These are phyloP conservation scores for Canis aureus DNA, from an alignment of 2,113 vertebrate genomes.

Conservation along the genomic window DNA sequence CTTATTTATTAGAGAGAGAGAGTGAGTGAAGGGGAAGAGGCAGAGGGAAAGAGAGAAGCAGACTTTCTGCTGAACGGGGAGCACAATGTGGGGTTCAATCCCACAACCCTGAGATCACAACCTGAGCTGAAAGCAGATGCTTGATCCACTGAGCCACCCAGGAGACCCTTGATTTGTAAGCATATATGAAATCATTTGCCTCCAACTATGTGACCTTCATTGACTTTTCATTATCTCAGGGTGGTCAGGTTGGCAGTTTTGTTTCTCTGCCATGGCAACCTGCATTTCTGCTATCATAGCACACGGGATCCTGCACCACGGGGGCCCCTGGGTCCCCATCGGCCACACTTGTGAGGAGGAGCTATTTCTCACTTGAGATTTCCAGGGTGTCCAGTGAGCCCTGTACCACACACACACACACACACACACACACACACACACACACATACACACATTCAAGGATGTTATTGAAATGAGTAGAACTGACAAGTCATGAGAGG, in stretches of 20 bases:
- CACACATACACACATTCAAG: too few species aligned
- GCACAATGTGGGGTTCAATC: not conserved
- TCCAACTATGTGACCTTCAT: not conserved
- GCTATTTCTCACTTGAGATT: not conserved
- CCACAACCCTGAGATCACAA: not conserved
- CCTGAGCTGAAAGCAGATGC: not conserved
- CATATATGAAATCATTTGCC: accelerated
- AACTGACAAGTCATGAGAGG: not conserved
- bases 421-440: not conserved
- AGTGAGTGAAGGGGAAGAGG: not conserved
- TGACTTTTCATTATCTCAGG: not conserved
- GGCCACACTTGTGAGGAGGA: not conserved
- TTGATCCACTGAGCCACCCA: not conserved
- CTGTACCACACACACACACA: not conserved
- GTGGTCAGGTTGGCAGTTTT: accelerated
- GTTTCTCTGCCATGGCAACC: not conserved
- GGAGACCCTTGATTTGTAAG: not conserved
- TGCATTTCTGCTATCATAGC: not conserved
- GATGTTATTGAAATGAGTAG: not conserved
- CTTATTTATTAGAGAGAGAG: not conserved
- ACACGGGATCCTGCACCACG: not conserved
- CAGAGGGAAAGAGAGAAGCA: not conserved
- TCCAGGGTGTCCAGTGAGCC: not conserved
- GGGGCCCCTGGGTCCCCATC: not conserved
- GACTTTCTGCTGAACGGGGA: not conserved